These are phyloP conservation scores for Drosophila lini DNA, from an alignment of 1,140 invertebrate species.

Conservation along the genomic window DNA sequence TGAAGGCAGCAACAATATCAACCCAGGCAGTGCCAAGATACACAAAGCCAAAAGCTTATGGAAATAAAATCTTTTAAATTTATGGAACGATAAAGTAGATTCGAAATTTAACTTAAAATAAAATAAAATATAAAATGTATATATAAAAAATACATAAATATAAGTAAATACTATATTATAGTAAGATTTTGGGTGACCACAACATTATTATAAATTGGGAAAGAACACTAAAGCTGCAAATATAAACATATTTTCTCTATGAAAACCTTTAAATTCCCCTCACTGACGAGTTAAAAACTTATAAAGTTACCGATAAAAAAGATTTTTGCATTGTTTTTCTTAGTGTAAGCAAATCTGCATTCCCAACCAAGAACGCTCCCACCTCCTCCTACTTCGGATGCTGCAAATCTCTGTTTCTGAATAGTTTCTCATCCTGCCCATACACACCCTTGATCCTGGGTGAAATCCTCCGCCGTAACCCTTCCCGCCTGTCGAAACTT, in stretches of 20 bases:
- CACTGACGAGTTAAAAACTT: background rate
- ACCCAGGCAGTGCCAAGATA: constrained; percentile 22
- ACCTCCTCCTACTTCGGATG: constrained; percentile 1
- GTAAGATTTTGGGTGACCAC: too few species aligned
- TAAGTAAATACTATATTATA: too few species aligned
- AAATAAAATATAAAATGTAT: background rate
- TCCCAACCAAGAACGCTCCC: constrained; percentile 35
- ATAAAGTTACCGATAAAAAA: background rate
- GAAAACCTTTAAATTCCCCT: too few species aligned
- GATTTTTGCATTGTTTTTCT: background rate
- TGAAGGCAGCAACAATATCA: constrained; percentile 65
- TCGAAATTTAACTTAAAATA: background rate
- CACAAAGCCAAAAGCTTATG: background rate
- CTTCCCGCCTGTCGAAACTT: constrained; percentile 62
- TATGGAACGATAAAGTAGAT: background rate
- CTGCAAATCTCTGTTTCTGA: constrained; percentile 76
- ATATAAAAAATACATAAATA: background rate
- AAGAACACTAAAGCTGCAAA: background rate
- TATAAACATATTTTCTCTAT: too few species aligned
- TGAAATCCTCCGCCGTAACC: constrained; percentile 4
- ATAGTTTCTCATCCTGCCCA: constrained; percentile 62
- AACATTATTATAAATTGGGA: too few species aligned
- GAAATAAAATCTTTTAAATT: background rate
- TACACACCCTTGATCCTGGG: constrained; percentile 30
- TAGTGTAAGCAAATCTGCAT: constrained; percentile 54